Conservation (phyloP, 1,140 invertebrate species). For the Apis cerana region DNA sequence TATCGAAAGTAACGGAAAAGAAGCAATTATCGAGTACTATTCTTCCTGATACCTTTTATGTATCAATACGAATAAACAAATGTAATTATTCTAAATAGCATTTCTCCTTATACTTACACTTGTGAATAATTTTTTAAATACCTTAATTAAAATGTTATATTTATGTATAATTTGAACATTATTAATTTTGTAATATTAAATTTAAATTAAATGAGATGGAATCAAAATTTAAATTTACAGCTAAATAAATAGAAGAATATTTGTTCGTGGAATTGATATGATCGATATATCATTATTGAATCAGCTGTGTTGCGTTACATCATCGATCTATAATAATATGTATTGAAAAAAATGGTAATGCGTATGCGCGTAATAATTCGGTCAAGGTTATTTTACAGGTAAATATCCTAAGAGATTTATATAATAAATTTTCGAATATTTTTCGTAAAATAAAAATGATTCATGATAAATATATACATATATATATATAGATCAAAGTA, state of each 20-base stretch:
- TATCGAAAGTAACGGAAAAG: conserved; percentile 41
- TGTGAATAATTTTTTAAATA: background rate
- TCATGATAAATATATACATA: background rate
- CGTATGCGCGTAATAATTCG: conserved; percentile 34
- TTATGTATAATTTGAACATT: background rate
- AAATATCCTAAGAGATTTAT: conserved; percentile 23
- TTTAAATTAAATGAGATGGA: background rate
- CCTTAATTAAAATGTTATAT: no score
- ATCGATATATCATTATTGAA: conserved; percentile 1
- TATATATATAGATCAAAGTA: background rate
- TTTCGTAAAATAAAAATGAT: background rate
- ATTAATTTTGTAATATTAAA: no score
- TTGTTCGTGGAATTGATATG: background rate
- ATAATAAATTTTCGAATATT: background rate
- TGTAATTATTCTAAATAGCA: conserved; percentile 54
- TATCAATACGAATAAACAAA: conserved; percentile 59
- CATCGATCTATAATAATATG: background rate
- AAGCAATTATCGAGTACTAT: background rate
- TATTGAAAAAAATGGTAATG: conserved; percentile 28
- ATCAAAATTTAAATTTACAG: background rate
- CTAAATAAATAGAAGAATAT: background rate
- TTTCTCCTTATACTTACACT: background rate
- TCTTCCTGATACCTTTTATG: conserved; percentile 61
- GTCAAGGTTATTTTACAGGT: conserved; percentile 38
- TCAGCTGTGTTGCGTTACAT: conserved; percentile 16